Evolutionary conservation across 2,113 vertebrate genomes (phyloP).

Genomic region (Forbesichthys agassizii): DNA sequence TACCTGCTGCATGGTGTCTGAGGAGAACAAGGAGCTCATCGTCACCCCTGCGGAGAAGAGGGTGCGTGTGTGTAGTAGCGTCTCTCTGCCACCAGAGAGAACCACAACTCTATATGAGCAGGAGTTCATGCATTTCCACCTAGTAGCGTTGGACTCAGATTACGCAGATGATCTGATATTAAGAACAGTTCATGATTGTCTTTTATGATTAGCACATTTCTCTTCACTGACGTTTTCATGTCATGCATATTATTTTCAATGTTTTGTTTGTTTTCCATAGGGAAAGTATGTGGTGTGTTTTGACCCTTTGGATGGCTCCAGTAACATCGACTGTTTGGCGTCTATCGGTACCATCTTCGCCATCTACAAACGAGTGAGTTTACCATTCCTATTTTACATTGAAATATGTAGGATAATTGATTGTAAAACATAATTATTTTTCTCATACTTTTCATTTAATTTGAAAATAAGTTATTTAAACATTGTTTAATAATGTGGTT

Average conservation of each 20-base stretch:
- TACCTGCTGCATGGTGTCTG: slow-evolving; percentile 89
- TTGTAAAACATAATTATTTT: not conserved
- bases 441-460: not conserved
- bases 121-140: too few relatives aligned
- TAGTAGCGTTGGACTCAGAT: too few relatives aligned
- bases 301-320: slow-evolving; percentile 95
- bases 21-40: slow-evolving; percentile 90
- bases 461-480: not conserved
- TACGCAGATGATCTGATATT: too few relatives aligned
- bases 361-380: slow-evolving; percentile 90
- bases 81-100: too few relatives aligned
- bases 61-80: slow-evolving; percentile 59
- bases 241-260: too few relatives aligned
- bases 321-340: slow-evolving; percentile 97
- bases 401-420: not conserved
- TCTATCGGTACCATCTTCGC: slow-evolving; percentile 97
- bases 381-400: not conserved
- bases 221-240: too few relatives aligned
- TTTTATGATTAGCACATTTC: not conserved
- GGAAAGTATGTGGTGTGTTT: slow-evolving; percentile 97
- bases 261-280: slow-evolving; percentile 62
- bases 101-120: too few relatives aligned
- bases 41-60: slow-evolving; percentile 83
- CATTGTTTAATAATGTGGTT: too few relatives aligned
- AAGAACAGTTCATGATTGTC: not conserved